Percentiles rank a stretch among this genome's conserved stretches.
Evolutionary conservation across 2,888 invertebrate genomes (phyloP).

Genomic region (Pyrocoelia pectoralis): DNA sequence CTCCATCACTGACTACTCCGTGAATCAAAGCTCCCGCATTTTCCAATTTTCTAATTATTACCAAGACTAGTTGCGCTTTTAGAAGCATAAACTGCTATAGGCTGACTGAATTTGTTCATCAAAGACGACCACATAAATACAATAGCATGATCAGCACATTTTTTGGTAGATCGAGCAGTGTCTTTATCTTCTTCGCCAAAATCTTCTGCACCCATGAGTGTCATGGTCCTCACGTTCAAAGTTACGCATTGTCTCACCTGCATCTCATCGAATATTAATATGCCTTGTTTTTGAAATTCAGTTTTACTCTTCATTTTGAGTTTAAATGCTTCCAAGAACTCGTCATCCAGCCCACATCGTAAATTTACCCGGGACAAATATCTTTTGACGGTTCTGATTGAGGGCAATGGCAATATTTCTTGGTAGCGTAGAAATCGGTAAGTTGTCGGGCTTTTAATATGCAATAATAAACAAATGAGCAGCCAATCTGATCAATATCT

Average conservation of each 20-base stretch:
- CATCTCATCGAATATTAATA: constrained; percentile 23
- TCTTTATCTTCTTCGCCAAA: constrained; percentile 16
- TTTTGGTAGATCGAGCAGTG: constrained; percentile 2
- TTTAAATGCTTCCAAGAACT: constrained; percentile 24
- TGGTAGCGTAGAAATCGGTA: constrained; percentile 19
- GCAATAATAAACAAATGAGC: background rate
- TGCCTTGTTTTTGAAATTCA: constrained; percentile 12
- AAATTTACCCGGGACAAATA: constrained; percentile 17
- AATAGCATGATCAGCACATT: constrained; percentile 19
- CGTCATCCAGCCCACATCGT: constrained; percentile 25
- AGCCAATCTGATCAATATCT: background rate
- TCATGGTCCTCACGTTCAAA: constrained; percentile 14
- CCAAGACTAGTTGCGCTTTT: constrained; percentile 21
- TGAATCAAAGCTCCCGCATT: constrained; percentile 17
- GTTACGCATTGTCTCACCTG: constrained; percentile 2
- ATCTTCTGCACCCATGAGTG: constrained; percentile 9
- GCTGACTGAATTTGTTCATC: constrained; percentile 14
- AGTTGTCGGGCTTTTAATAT: constrained; percentile 18
- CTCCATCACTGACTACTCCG: constrained; percentile 36
- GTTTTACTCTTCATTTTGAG: constrained; percentile 12
- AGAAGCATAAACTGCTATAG: constrained; percentile 25
- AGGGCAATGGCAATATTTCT: constrained; percentile 16
- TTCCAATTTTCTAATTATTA: constrained; percentile 4
- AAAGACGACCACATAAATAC: constrained; percentile 28
- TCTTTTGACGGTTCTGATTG: constrained; percentile 6